Percentiles rank a stretch among this genome's conserved stretches.
Conservation (phyloP, 2,888 invertebrate species). For the Cyclophora albipunctata region DNA sequence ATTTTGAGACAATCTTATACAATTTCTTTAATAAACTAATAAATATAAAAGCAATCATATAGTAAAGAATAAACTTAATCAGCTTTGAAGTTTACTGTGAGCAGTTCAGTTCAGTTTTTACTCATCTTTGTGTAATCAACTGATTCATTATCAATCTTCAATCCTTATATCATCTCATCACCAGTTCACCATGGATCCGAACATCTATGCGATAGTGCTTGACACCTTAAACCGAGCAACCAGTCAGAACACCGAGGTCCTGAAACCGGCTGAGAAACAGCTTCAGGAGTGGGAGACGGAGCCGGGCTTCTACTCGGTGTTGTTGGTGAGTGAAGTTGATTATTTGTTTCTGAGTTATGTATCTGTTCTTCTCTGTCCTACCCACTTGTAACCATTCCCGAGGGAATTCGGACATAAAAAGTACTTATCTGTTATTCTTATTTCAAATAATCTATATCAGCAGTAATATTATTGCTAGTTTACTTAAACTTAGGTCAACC, state of each 20-base stretch:
- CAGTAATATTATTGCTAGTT: too few species aligned
- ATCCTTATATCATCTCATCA: background rate
- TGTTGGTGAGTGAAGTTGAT: slow-evolving; percentile 78
- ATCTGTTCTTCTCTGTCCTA: background rate
- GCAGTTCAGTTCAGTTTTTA: background rate
- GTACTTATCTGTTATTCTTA: background rate
- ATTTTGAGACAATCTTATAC: background rate
- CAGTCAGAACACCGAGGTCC: slow-evolving; percentile 86
- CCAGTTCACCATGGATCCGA: slow-evolving; percentile 67
- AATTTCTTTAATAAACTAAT: background rate
- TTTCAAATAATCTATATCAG: too few species aligned
- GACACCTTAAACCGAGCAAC: slow-evolving; percentile 88
- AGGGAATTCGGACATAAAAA: background rate
- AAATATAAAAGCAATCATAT: background rate
- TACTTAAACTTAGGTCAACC: too few species aligned
- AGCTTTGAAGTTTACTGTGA: background rate
- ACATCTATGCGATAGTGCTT: slow-evolving; percentile 77
- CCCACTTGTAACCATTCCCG: background rate
- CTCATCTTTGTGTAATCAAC: background rate
- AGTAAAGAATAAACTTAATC: background rate
- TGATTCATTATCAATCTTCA: slow-evolving; percentile 2
- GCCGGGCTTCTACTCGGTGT: slow-evolving; percentile 90
- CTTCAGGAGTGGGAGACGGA: slow-evolving; percentile 92
- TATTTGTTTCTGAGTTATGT: background rate
- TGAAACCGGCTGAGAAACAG: slow-evolving; percentile 92